Evolutionary conservation across 2,113 vertebrate species (phyloP).

Genomic region (Cryptoleucopteryx plumbea): DNA sequence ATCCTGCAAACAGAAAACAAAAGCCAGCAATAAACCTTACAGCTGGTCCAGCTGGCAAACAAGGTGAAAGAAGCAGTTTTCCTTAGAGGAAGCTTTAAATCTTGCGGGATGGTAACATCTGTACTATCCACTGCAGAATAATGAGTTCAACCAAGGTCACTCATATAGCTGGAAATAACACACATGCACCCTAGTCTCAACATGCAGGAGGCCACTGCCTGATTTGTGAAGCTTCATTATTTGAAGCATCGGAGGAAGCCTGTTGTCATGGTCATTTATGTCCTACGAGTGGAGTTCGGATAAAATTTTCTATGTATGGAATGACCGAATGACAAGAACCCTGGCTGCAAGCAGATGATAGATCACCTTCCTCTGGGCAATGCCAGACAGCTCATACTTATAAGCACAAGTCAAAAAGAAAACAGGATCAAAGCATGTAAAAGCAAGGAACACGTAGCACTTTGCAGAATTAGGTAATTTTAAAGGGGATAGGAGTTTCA

Average conservation of each 20-base stretch:
- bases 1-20: conserved; percentile 12
- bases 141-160: conserved; percentile 52
- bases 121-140: conserved; percentile 9
- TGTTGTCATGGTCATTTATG: conserved; percentile 18
- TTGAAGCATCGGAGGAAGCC: neutral
- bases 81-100: conserved; percentile 22
- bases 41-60: neutral
- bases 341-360: neutral
- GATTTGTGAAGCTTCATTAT: conserved; percentile 38
- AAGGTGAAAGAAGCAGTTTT: conserved; percentile 30
- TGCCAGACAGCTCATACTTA: neutral
- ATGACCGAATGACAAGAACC: neutral
- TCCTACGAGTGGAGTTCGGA: neutral
- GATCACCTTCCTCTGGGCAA: neutral
- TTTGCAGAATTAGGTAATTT: neutral
- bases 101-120: conserved; percentile 1
- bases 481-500: neutral
- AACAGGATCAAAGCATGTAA: neutral
- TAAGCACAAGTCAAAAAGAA: neutral
- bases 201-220: neutral
- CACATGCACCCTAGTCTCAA: neutral
- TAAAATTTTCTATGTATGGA: neutral
- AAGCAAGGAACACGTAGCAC: neutral
- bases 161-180: neutral
- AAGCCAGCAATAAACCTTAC: conserved; percentile 44